Conservation (phyloP, 2,113 vertebrate genomes). For the Loxodonta africana region DNA sequence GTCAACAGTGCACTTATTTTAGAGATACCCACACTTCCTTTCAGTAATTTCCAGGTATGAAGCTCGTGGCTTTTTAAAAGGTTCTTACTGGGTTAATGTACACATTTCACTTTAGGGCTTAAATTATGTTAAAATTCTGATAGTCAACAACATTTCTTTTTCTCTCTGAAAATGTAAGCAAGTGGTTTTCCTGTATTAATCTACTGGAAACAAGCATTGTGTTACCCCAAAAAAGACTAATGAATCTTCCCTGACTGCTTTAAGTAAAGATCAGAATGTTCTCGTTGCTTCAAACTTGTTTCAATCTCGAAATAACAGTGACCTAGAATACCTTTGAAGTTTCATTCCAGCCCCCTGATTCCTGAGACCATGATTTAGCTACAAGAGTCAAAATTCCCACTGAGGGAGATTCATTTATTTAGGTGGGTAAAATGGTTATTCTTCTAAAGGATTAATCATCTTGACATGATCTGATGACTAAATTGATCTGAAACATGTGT, state of each 20-base stretch:
- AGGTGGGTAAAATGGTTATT: neutral
- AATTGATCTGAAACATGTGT: neutral
- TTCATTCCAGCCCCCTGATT: neutral
- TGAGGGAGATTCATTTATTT: neutral
- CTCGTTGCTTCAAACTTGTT: neutral
- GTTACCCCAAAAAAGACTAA: neutral
- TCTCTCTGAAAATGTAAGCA: neutral
- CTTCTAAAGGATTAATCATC: slow-evolving; percentile 46
- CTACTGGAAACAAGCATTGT: neutral
- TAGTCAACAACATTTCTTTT: neutral
- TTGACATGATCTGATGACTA: neutral
- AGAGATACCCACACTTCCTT: slow-evolving; percentile 43
- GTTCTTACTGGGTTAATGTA: slow-evolving; percentile 28
- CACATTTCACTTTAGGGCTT: slow-evolving; percentile 19
- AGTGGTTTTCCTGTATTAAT: slow-evolving; percentile 2
- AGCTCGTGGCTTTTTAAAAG: slow-evolving; percentile 14
- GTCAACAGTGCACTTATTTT: slow-evolving; percentile 37
- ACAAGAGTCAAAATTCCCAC: neutral
- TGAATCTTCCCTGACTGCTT: neutral
- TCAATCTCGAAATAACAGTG: neutral
- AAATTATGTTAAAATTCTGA: slow-evolving; percentile 40
- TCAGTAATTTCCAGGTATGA: slow-evolving; percentile 57
- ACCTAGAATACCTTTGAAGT: neutral
- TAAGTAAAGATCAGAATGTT: neutral
- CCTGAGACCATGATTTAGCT: neutral